phyloP scores from a whole-genome alignment of 2,888 invertebrate species.

The Diarsia dahlii region DNA sequence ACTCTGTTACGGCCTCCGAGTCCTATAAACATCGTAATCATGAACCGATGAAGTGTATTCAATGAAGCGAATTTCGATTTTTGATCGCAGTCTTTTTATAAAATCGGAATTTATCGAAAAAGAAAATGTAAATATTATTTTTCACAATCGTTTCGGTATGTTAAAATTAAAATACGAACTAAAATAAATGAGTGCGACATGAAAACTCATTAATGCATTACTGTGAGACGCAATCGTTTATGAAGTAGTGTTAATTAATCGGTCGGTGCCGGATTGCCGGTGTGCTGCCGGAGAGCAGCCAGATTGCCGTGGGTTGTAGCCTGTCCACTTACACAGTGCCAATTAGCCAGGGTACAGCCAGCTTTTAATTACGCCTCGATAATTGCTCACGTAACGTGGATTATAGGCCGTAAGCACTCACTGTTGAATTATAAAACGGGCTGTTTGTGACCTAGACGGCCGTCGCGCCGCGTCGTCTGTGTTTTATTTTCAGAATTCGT shows the following conservation, averaged over 20 bases:
- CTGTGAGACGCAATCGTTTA: constrained; percentile 48
- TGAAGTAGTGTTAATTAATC: constrained; percentile 61
- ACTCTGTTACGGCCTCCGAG: not conserved
- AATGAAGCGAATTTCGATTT: constrained; percentile 29
- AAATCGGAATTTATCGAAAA: constrained; percentile 15
- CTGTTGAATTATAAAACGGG: constrained; percentile 49
- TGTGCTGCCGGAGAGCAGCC: constrained; percentile 28
- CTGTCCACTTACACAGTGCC: constrained; percentile 55
- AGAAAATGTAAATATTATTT: constrained; percentile 29
- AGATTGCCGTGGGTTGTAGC: constrained; percentile 37
- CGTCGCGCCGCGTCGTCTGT: not conserved
- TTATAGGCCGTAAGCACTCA: constrained; percentile 58
- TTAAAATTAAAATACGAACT: constrained; percentile 36
- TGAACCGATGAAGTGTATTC: constrained; percentile 21
- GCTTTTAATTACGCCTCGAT: constrained; percentile 69
- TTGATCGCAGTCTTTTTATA: constrained; percentile 15
- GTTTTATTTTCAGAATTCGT: not conserved
- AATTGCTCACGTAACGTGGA: constrained; percentile 63
- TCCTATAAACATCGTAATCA: constrained; percentile 20
- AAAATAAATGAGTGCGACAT: constrained; percentile 39
- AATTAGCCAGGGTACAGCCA: constrained; percentile 57
- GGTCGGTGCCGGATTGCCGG: constrained; percentile 6
- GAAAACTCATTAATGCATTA: constrained; percentile 57
- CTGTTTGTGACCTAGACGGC: constrained; percentile 16
- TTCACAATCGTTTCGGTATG: not conserved